These are phyloP conservation scores for Xanthostigma xanthostigma DNA, from an alignment of 2,888 invertebrate genomes.

Conservation along the genomic window DNA sequence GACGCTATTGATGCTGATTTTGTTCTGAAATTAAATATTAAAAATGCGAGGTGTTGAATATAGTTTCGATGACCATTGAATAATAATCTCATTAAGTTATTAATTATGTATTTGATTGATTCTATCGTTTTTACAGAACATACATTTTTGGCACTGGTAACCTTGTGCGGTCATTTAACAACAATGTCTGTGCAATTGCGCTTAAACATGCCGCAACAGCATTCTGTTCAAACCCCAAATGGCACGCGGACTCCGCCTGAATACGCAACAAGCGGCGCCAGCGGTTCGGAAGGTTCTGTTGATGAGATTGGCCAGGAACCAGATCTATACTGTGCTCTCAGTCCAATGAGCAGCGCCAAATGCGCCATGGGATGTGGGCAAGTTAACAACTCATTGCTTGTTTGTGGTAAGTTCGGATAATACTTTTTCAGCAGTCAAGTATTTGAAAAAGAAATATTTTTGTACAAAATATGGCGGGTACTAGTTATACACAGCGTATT, in stretches of 20 bases:
- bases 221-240: constrained; percentile 22
- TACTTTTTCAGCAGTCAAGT: background rate
- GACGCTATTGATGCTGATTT: no score
- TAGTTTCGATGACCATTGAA: background rate
- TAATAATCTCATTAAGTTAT: background rate
- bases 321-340: constrained; percentile 39
- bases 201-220: constrained; percentile 27
- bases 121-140: constrained; percentile 27
- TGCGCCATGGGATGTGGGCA: constrained; percentile 65
- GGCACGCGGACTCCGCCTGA: constrained; percentile 26
- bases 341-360: constrained; percentile 49
- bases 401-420: constrained; percentile 46
- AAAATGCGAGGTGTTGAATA: no score
- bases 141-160: constrained; percentile 46
- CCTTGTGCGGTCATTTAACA: constrained; percentile 43
- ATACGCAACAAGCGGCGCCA: constrained; percentile 11
- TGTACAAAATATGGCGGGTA: background rate
- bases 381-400: constrained; percentile 52
- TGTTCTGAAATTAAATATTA: no score
- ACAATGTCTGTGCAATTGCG: constrained; percentile 45
- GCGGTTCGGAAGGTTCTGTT: background rate
- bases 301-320: constrained; percentile 29
- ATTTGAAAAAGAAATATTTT: background rate
- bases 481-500: no score
- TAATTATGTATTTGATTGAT: background rate